Conservation (phyloP, 2,888 invertebrate genomes). For the Sinotaia quadrata region DNA sequence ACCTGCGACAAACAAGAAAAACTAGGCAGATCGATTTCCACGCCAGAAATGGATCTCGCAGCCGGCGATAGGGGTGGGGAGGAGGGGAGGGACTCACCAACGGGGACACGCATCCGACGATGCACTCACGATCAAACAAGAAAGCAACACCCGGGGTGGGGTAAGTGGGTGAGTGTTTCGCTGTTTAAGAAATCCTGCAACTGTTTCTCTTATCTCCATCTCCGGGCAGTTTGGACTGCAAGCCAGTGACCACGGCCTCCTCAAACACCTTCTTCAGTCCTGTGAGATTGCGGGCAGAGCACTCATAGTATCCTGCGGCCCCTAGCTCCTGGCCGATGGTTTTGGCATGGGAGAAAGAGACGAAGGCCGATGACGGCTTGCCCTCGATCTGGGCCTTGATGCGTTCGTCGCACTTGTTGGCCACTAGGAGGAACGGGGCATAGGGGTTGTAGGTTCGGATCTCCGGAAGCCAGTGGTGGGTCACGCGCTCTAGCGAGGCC, state of each 20-base stretch:
- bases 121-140: no score
- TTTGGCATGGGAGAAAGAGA: conserved; percentile 43
- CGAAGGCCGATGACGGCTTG: conserved; percentile 19
- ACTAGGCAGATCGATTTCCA: no score
- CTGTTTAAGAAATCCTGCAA: conserved; percentile 33
- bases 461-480: conserved; percentile 57
- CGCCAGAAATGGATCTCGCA: no score
- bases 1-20: no score
- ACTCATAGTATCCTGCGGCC: conserved; percentile 55
- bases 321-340: conserved; percentile 50
- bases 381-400: conserved; percentile 25
- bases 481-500: conserved; percentile 49
- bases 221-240: conserved; percentile 21
- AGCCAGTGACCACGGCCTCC: conserved; percentile 41
- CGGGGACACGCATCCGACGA: no score
- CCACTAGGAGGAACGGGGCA: conserved; percentile 53
- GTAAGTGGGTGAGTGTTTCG: not conserved
- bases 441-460: conserved; percentile 40
- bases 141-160: no score
- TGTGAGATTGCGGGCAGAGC: conserved; percentile 51
- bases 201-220: conserved; percentile 33
- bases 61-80: no score
- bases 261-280: conserved; percentile 55
- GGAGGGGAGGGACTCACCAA: no score
- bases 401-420: conserved; percentile 52